Conservation (phyloP, 2,888 invertebrate species). For the Sipha maydis region DNA sequence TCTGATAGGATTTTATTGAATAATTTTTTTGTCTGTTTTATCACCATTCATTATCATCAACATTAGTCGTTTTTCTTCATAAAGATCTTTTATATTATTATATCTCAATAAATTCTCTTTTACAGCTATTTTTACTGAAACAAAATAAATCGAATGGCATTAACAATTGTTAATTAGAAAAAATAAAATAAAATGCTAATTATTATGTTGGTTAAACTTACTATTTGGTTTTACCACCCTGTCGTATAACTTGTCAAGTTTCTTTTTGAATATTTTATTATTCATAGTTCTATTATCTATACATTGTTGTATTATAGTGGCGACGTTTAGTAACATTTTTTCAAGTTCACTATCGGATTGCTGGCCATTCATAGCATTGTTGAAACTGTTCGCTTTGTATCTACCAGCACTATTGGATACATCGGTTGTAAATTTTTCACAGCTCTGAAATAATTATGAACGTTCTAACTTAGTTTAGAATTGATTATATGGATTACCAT, state of each 20-base stretch:
- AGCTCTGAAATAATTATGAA: neutral
- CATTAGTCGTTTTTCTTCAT: neutral
- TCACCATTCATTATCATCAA: neutral
- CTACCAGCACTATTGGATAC: neutral
- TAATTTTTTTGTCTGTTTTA: no score
- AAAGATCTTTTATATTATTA: neutral
- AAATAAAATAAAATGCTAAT: no score
- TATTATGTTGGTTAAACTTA: no score
- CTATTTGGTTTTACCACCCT: no score
- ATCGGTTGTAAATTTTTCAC: neutral
- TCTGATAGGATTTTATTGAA: no score
- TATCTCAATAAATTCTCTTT: neutral
- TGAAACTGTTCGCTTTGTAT: neutral
- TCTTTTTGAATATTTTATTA: slow-evolving; percentile 7
- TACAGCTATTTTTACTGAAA: neutral
- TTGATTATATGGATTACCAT: no score
- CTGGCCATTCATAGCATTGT: neutral
- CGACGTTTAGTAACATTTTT: neutral
- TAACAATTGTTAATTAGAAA: neutral
- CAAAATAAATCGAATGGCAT: neutral
- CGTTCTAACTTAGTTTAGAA: no score
- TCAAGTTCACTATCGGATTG: neutral
- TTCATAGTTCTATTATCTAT: neutral
- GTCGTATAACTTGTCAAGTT: neutral
- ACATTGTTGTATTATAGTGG: slow-evolving; percentile 7